Base-by-base conservation (phyloP, 1,140 invertebrate species). In the Drosophila navojoa region DNA sequence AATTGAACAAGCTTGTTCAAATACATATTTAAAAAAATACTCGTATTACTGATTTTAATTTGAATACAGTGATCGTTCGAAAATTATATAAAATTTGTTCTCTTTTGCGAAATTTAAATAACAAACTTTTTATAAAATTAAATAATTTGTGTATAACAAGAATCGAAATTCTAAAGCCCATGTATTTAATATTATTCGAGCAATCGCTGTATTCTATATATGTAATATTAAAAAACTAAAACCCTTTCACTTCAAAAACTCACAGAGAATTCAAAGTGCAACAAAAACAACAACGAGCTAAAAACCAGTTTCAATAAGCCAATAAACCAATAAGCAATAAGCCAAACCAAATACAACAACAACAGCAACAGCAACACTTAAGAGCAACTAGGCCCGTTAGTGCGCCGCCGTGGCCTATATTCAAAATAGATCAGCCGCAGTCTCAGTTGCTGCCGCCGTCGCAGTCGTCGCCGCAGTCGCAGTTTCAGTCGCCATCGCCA, bases 361-460 rank as follows among this genome's bases (percentile, higher is more conserved):
- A 59, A 63, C 61, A 59, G 6, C 49, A 50, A 25, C 7, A 47
- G 10, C 45, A 67, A 72, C 57, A 67, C 45, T 22, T 19, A 47
- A 19, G 44, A 62, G 59, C 78, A 81, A 69, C 78, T 75, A 81
- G 82, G 78, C 58, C 84, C 84, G 84, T 87, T 87, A 86, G 76
- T 79, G 66, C 77, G 70, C 67, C 74, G 68, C 27, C 54, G 77
- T 87, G 85, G 85, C 84, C 84, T 84, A 87, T 87, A 87, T 87
- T 89, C 84, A 87, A 87, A 87, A 87, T 87, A 87, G 84, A 87
- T 89, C 84, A 89, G 61, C 82, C 71, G 54, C 67, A 68, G 73
- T 61, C 44, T 52, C 70, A 44, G 76, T 64, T 66, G 69, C 73
- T 50, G 78, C 58, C 71, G 19, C 64, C 15, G 42, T 50, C 49